Evolutionary conservation across 2,888 invertebrate species (phyloP), one percentile per base, ranked within the genome.

Genomic region (Sarcophaga variegata): DNA sequence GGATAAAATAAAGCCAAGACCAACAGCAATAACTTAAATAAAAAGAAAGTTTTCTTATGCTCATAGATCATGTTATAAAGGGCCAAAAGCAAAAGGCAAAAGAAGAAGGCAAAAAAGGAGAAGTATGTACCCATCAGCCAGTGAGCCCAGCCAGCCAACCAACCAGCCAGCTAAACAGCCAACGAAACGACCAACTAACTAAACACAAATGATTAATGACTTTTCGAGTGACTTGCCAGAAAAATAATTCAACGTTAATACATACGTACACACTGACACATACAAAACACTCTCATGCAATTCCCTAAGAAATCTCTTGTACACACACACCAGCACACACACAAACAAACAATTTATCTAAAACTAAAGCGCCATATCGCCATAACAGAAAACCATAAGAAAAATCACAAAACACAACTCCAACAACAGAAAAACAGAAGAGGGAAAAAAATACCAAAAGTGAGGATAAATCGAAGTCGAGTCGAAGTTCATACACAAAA

Each of bases 221-320:
- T 91, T 91, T 91, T 90, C 91, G 90, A 92, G 92, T 92, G 93
- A 92, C 93, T 93, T 90, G 92, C 92, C 90, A 90, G 91, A 89
- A 90, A 90, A 91, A 86, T 88, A 88, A 88, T 87, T 87, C 86
- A 86, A 87, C 86, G 72, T 85, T 83, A 64, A 25, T 79, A 81
- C 60, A 60, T 60, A 72, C 83, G 81, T 25, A 27, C 25, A 62
- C 27, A n/a, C 14, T 66, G 22, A 70, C 25, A 81, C n/a, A n/a
- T n/a, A n/a, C 45, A 78, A 37, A 37, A 37, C 63, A 54, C 45
- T 62, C 11, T n/a, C 27, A 12, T 54, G 17, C 59, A 83, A 20
- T 37, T 12, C 54, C 62, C 47, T 70, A 77, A 63, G 20, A 63
- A 79, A 60, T 45, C 17, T 66, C 45, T 37, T 37, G 37, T 37